Percentiles rank a stretch among this genome's conserved stretches.
Conservation (phyloP, 2,113 vertebrate genomes). For the Nothobranchius kuhntae region DNA sequence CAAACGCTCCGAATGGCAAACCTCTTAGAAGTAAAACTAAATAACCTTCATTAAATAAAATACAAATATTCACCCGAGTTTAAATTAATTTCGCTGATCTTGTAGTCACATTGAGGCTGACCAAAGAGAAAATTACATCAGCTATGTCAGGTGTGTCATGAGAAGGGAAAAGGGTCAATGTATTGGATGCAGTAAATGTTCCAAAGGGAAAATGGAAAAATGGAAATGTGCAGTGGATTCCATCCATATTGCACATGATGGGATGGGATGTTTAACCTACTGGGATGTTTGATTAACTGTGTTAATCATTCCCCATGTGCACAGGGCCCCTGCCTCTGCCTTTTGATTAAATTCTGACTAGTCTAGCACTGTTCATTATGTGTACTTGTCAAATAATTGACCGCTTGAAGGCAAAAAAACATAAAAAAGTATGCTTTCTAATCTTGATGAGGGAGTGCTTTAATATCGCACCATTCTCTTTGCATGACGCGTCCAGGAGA, state of each 20-base stretch:
- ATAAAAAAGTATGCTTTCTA: slow-evolving; percentile 64
- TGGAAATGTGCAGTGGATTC: slow-evolving; percentile 56
- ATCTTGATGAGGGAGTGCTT: slow-evolving; percentile 76
- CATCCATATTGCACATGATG: slow-evolving; percentile 71
- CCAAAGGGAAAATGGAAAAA: slow-evolving; percentile 54
- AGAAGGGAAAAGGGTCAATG: slow-evolving; percentile 54
- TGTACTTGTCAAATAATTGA: slow-evolving; percentile 78
- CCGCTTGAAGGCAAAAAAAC: slow-evolving; percentile 71
- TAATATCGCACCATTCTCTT: slow-evolving; percentile 76
- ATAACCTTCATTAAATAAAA: slow-evolving; percentile 3
- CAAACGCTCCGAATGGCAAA: slow-evolving; percentile 34
- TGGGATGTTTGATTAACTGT: slow-evolving; percentile 78
- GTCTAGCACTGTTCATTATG: slow-evolving; percentile 78
- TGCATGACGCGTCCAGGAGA: slow-evolving; percentile 58
- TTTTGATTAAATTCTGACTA: slow-evolving; percentile 78
- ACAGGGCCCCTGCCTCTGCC: slow-evolving; percentile 67
- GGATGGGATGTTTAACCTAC: slow-evolving; percentile 75
- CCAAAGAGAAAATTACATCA: slow-evolving; percentile 6
- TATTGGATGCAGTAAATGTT: slow-evolving; percentile 64
- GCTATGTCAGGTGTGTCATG: slow-evolving; percentile 34
- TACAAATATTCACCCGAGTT: slow-evolving; percentile 8
- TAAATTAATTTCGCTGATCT: neutral
- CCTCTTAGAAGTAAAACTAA: slow-evolving; percentile 15
- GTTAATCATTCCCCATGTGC: slow-evolving; percentile 79
- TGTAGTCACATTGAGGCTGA: neutral